These are phyloP conservation scores for Cerceris rybyensis DNA, from an alignment of 2,888 invertebrate species.

Conservation along the genomic window DNA sequence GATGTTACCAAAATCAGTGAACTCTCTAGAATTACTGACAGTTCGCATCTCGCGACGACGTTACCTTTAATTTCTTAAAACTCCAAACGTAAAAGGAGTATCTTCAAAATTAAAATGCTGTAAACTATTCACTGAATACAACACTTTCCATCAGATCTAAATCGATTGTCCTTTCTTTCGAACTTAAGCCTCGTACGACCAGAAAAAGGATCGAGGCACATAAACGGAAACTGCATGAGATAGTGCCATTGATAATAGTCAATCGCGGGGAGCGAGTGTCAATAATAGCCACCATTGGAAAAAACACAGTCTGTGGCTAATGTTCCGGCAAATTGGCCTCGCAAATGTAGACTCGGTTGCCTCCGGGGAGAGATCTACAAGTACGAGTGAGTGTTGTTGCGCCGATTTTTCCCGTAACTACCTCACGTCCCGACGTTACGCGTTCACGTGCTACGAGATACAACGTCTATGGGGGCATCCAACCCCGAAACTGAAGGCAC, in stretches of 20 bases:
- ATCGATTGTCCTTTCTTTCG: too few relatives aligned
- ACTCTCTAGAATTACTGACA: too few relatives aligned
- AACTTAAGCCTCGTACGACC: neutral
- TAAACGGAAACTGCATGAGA: neutral
- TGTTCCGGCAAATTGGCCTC: constrained; percentile 80
- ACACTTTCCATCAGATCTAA: too few relatives aligned
- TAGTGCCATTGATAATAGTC: constrained; percentile 40
- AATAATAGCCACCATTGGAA: constrained; percentile 56
- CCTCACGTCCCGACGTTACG: constrained; percentile 73
- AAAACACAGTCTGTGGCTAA: constrained; percentile 76
- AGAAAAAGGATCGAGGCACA: neutral
- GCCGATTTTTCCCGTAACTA: constrained; percentile 71
- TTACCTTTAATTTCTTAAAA: too few relatives aligned
- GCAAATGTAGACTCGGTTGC: constrained; percentile 73
- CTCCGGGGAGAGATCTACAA: constrained; percentile 76
- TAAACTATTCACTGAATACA: too few relatives aligned
- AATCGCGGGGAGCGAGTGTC: constrained; percentile 53
- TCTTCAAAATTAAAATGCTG: too few relatives aligned
- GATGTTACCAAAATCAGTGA: too few relatives aligned
- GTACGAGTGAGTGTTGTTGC: constrained; percentile 60
- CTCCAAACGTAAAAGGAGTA: too few relatives aligned
- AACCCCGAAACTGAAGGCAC: constrained; percentile 34
- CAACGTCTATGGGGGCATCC: constrained; percentile 17
- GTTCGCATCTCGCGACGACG: too few relatives aligned
- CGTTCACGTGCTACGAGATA: constrained; percentile 40